Percentiles rank a stretch among this genome's conserved stretches.
phyloP scores from a whole-genome alignment of 2,797 vertebrate species.

The Alouatta caraya region DNA sequence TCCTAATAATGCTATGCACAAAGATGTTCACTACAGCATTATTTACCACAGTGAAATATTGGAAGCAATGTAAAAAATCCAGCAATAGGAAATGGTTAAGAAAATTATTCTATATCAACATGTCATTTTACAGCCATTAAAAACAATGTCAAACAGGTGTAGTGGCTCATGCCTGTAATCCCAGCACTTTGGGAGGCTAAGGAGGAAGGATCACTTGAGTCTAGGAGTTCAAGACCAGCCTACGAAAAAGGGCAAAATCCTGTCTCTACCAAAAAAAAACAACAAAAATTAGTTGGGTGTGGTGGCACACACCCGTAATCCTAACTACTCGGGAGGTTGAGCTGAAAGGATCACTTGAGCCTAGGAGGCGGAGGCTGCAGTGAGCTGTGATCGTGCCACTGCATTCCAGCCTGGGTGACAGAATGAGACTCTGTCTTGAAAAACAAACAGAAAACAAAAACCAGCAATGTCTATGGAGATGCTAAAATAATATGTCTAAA shows the following conservation, averaged over 20 bases:
- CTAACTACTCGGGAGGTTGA: background rate
- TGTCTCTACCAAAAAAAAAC: background rate
- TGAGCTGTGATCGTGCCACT: background rate
- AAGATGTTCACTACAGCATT: fast-evolving
- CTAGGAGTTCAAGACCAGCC: background rate
- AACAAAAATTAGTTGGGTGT: background rate
- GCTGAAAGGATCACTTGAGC: background rate
- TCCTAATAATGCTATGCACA: too few species aligned
- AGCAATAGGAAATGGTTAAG: background rate
- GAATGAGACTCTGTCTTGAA: background rate
- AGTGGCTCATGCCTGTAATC: background rate
- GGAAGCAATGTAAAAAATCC: background rate
- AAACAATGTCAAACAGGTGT: background rate
- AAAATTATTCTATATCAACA: background rate
- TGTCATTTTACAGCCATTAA: background rate
- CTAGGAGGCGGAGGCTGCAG: background rate
- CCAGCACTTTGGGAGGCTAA: background rate
- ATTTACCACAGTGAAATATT: background rate
- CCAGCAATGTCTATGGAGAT: background rate
- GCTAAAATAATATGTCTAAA: background rate
- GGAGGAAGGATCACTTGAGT: background rate
- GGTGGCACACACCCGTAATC: background rate
- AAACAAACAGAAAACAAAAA: background rate
- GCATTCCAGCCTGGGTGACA: background rate
- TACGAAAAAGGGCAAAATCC: background rate